phyloP scores from a whole-genome alignment of 2,797 vertebrate species.

The Girardinus metallicus region DNA sequence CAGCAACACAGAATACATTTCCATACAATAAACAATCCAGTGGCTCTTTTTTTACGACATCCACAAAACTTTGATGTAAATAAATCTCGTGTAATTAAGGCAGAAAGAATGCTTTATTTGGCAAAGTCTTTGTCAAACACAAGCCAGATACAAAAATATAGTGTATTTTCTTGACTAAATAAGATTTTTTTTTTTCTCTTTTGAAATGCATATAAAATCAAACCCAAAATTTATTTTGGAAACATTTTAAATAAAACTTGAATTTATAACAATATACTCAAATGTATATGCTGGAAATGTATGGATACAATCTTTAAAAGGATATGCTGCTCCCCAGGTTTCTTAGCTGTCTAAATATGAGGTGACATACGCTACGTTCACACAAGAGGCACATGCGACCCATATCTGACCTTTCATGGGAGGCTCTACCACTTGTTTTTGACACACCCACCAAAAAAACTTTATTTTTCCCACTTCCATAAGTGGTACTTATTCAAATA shows the following conservation, averaged over 20 bases:
- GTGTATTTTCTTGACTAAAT: neutral
- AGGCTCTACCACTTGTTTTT: no score
- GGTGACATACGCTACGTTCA: neutral
- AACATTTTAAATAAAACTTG: neutral
- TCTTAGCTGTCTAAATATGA: neutral
- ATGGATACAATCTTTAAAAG: neutral
- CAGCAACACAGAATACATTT: neutral
- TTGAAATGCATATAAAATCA: neutral
- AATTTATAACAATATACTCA: neutral
- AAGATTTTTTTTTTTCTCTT: neutral
- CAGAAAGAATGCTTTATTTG: neutral
- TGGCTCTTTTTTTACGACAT: neutral
- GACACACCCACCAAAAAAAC: no score
- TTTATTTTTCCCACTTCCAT: no score
- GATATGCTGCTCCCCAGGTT: neutral
- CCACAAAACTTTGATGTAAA: neutral
- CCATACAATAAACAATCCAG: neutral
- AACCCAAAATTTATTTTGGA: neutral
- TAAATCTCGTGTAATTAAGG: neutral
- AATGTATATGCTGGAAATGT: neutral
- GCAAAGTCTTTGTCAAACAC: neutral
- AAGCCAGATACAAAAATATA: no score
- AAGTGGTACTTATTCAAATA: no score
- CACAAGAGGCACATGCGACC: no score
- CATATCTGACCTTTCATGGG: no score